Base-by-base conservation (phyloP, 2,888 invertebrate genomes). In the Cheiracanthium punctorium region DNA sequence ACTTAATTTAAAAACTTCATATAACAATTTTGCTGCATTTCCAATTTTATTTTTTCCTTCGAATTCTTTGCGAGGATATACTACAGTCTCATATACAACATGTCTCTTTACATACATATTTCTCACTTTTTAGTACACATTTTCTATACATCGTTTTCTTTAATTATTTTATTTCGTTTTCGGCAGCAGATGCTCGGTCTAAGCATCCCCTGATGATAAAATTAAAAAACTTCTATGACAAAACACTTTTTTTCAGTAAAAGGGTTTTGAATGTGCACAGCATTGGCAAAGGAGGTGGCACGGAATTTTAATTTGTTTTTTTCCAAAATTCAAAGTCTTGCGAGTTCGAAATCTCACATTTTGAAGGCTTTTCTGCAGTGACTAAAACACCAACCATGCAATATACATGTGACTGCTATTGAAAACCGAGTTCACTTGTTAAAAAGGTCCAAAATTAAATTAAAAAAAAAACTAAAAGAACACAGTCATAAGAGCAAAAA, bases 281-380 rank as follows among this genome's bases (percentile, higher is more conserved):
- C 58, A 65, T 76, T 72, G 71, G 77, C 81, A 67, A 43, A 81
- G 70, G 74, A 80, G 80, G 85, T 85, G 85, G 85, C 85, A 80
- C 85, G 85, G 85, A 85, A 70, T 80, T 37, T 30, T 12, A 73
- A 4, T n/a, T n/a, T n/a, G n/a, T 48, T 48, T 37, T 33, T 67
- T 43, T 29, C 65, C 52, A 73, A 74, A 82, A 37, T 48, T 24
- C 29, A 30, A 33, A 37, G 71, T 43, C 28, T 29, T 28, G 24
- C 28, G 12, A 43, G 29, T 71, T 28, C 29, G 17, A 43, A 43
- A 33, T 33, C 29, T 24, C 28, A 17, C 30, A 5, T 17, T 48
- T 30, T 32, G 67, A 67, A 67, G 41, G 72, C 32, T 28, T 69
- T 65, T 41, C 29, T 48, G 58, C 32, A 14, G 52, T 79, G 79